phyloP scores from a whole-genome alignment of 2,888 invertebrate genomes.

The Lumbricus terrestris region DNA sequence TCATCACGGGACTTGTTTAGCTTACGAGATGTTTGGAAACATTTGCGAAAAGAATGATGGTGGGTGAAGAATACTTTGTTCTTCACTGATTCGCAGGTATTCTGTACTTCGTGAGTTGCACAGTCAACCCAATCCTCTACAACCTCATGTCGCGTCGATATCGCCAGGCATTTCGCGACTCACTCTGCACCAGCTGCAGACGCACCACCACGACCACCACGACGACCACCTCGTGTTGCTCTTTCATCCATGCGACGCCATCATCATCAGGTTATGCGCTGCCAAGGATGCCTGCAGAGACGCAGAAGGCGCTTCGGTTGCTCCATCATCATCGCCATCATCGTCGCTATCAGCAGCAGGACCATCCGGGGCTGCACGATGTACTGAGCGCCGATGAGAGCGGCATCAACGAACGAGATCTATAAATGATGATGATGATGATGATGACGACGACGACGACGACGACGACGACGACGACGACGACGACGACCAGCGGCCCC shows the following conservation, averaged over 20 bases:
- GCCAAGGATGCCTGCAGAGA: background rate
- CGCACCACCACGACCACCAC: background rate
- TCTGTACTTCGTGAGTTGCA: slow-evolving; percentile 87
- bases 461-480: too few relatives aligned
- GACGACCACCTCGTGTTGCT: background rate
- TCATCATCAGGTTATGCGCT: background rate
- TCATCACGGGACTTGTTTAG: too few relatives aligned
- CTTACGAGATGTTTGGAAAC: too few relatives aligned
- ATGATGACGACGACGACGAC: too few relatives aligned
- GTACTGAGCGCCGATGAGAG: background rate
- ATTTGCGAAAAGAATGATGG: too few relatives aligned
- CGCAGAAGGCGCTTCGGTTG: too few relatives aligned
- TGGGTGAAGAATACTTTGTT: background rate
- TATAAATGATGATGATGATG: too few relatives aligned
- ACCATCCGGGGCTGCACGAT: background rate
- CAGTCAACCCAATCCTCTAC: slow-evolving; percentile 89
- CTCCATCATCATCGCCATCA: too few relatives aligned
- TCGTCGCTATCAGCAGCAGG: background rate
- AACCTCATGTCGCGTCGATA: slow-evolving; percentile 93
- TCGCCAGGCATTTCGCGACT: slow-evolving; percentile 82
- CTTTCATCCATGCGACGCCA: background rate
- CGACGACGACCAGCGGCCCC: too few relatives aligned
- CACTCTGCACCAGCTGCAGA: slow-evolving; percentile 44
- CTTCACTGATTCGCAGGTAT: slow-evolving; percentile 68
- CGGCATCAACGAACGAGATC: background rate